Conservation (phyloP, 2,888 invertebrate genomes). For the Drosophila neotestacea region DNA sequence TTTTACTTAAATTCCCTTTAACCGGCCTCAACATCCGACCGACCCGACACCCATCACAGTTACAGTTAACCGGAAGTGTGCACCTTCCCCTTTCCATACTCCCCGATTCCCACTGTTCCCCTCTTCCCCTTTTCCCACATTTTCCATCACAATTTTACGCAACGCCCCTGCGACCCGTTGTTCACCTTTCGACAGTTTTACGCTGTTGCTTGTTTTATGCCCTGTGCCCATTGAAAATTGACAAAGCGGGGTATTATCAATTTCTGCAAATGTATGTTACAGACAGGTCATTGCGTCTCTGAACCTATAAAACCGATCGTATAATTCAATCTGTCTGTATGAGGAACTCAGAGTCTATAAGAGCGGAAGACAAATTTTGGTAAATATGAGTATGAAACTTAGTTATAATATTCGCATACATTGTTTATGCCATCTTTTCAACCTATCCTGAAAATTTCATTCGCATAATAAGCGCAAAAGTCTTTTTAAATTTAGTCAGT, state of each 20-base stretch:
- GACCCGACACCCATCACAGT: constrained; percentile 34
- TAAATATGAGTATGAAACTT: too few relatives aligned
- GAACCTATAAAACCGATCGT: neutral
- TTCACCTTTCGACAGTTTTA: constrained; percentile 30
- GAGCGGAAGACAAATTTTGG: too few relatives aligned
- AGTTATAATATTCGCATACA: neutral
- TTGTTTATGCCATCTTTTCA: too few relatives aligned
- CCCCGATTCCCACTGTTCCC: neutral
- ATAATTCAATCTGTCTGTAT: too few relatives aligned
- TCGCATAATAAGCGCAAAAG: too few relatives aligned
- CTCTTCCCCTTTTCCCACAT: neutral
- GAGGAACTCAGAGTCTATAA: too few relatives aligned
- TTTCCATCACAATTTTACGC: constrained; percentile 43
- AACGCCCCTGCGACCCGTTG: constrained; percentile 10
- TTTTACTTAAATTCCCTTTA: constrained; percentile 78
- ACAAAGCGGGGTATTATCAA: neutral
- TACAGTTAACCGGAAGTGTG: constrained; percentile 41
- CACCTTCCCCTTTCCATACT: neutral
- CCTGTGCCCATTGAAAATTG: neutral
- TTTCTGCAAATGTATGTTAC: neutral
- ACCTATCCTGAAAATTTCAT: too few relatives aligned
- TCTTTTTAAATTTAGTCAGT: too few relatives aligned
- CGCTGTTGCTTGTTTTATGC: constrained; percentile 23
- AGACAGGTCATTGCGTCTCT: neutral
- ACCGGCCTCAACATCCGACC: constrained; percentile 77